phyloP scores from a whole-genome alignment of 1,140 invertebrate species.

The Pantala flavescens region DNA sequence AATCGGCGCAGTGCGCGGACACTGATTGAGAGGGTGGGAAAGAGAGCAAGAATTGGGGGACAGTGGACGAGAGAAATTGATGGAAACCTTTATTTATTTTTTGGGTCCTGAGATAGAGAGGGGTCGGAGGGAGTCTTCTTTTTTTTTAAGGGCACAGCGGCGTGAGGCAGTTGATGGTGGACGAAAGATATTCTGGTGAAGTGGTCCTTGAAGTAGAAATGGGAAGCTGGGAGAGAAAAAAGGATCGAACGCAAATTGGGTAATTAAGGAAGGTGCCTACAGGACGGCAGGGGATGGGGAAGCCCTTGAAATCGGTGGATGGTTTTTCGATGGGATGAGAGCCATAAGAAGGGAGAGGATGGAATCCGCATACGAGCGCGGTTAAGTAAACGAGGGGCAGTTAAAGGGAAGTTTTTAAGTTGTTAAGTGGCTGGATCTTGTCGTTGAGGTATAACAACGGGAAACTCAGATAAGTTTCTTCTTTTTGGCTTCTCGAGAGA shows the following conservation, averaged over 20 bases:
- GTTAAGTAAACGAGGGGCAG: slow-evolving; percentile 4
- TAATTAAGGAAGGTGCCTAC: not conserved
- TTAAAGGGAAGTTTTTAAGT: slow-evolving; percentile 6
- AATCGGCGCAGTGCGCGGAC: too few species aligned
- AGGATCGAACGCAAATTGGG: not conserved
- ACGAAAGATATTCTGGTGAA: too few species aligned
- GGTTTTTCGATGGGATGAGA: not conserved
- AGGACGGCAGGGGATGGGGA: not conserved
- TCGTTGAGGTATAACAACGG: not conserved
- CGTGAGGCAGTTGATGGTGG: too few species aligned
- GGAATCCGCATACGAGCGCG: not conserved
- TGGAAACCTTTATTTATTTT: too few species aligned
- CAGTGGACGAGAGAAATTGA: too few species aligned
- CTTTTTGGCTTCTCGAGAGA: not conserved
- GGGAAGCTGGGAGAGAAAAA: not conserved
- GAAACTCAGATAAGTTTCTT: not conserved
- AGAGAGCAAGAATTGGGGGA: too few species aligned
- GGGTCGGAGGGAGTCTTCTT: too few species aligned
- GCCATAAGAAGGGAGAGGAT: not conserved
- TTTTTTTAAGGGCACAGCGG: too few species aligned
- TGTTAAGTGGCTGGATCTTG: not conserved
- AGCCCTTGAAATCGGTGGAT: not conserved
- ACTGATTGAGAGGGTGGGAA: too few species aligned
- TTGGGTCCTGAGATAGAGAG: too few species aligned
- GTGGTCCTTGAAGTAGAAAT: too few species aligned